Evolutionary conservation across 2,113 vertebrate species (phyloP), one percentile per base, ranked within the genome.

Genomic region (Chelonoidis abingdonii): DNA sequence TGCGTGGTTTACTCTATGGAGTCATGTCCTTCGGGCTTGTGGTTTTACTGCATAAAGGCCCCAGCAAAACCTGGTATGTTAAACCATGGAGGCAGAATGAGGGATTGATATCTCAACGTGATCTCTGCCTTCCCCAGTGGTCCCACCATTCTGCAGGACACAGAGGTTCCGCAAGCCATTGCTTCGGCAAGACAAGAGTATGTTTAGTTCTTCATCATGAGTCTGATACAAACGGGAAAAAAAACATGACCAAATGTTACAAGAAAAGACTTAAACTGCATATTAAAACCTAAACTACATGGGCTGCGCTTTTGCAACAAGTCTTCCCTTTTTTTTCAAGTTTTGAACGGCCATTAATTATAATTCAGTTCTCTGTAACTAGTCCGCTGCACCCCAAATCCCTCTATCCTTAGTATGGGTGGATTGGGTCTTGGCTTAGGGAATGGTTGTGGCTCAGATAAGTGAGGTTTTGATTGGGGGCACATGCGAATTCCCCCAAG

Each of bases 171-270:
- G 52, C 31, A n/a, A 89, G 21, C 6, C 16, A 11, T 69, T 53
- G 47, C 3, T n/a, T 8, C 21, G n/a, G 47, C 27, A 79, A 10
- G 87, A 44, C 14, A 93, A 54, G 24, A 89, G 98, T 98, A 96
- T 95, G 95, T 86, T 13, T 10, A 2, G 85, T 27, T 17, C 57
- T 17, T 65, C 6, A 29, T 17, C 41, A n/a, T 10, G 25, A 13
- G 25, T 24, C n/a, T 72, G 35, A 21, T 72, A n/a, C 9, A 38
- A 11, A 19, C 31, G n/a, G 62, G n/a, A n/a, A n/a, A 69, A 69
- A 69, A 69, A 35, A 69, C 13, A 4, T 35, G 31, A 62, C 10
- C 35, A n/a, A 69, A 69, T n/a, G 19, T n/a, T n/a, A 17, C 62
- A n/a, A 69, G 31, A n/a, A 69, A n/a, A 69, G 12, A n/a, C 10